A percentile compares a stretch with the other conserved stretches of the same genome.
Evolutionary conservation across 2,888 invertebrate species (phyloP).

Genomic region (Acleris holmiana): DNA sequence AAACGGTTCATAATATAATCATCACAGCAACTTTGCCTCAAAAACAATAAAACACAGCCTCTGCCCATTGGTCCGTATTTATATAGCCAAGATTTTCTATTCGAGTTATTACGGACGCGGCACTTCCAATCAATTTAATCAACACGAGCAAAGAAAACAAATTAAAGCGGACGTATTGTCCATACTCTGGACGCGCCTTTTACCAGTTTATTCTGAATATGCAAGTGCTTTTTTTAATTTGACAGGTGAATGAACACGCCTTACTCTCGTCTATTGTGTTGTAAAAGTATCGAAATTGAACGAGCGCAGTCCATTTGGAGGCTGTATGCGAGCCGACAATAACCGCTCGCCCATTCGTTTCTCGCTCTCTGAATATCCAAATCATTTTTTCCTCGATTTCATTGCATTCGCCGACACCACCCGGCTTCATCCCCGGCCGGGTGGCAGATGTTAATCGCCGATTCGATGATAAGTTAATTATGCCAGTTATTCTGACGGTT

Average conservation of each 20-base stretch:
- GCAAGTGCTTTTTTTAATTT: conserved; percentile 81
- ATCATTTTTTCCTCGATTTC: conserved; percentile 73
- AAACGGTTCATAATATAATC: no score
- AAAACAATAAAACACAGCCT: not conserved
- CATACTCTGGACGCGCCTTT: conserved; percentile 42
- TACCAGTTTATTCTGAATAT: conserved; percentile 70
- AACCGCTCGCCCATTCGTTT: conserved; percentile 66
- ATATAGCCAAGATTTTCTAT: conserved; percentile 18
- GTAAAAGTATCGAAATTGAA: conserved; percentile 83
- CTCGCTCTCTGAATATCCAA: conserved; percentile 72
- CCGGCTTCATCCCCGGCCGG: conserved; percentile 51
- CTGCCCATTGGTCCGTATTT: not conserved
- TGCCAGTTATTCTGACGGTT: conserved; percentile 52
- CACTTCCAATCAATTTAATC: conserved; percentile 37
- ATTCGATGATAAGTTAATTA: conserved; percentile 63
- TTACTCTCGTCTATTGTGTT: conserved; percentile 79
- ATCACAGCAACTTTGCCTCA: no score
- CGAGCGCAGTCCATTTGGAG: conserved; percentile 76
- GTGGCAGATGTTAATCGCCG: conserved; percentile 44
- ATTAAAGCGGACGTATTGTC: conserved; percentile 38
- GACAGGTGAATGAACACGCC: conserved; percentile 81
- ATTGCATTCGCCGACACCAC: conserved; percentile 61
- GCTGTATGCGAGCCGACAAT: conserved; percentile 73
- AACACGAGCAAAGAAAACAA: conserved; percentile 40
- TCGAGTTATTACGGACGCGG: conserved; percentile 16